Percentiles rank a stretch among this genome's conserved stretches.
phyloP scores from a whole-genome alignment of 1,140 invertebrate genomes.

The Maniola jurtina region DNA sequence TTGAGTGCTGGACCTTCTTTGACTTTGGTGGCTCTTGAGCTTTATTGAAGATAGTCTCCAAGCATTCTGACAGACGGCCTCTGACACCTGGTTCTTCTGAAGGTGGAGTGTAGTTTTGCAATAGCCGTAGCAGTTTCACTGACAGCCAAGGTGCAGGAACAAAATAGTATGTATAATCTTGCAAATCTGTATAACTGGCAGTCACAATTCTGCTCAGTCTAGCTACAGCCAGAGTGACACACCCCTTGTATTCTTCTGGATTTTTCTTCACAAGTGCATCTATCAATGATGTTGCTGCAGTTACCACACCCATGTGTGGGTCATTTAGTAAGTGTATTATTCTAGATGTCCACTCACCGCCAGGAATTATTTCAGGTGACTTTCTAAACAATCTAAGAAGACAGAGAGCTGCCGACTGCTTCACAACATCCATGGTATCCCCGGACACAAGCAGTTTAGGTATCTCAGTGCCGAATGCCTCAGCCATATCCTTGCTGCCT shows the following conservation, averaged over 20 bases:
- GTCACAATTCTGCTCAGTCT: constrained; percentile 98
- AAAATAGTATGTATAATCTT: constrained; percentile 99
- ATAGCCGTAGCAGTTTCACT: constrained; percentile 96
- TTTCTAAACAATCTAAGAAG: constrained; percentile 95
- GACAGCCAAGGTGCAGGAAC: constrained; percentile 99
- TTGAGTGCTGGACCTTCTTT: constrained; percentile 99
- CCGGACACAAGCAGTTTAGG: constrained; percentile 98
- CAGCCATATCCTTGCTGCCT: constrained; percentile 99
- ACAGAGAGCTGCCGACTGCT: constrained; percentile 99
- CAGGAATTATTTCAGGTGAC: constrained; percentile 95
- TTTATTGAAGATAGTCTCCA: constrained; percentile 99
- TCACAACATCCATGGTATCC: constrained; percentile 99
- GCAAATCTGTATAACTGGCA: constrained; percentile 98
- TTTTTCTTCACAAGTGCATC: constrained; percentile 99
- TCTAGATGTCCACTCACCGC: constrained; percentile 98
- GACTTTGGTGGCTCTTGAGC: constrained; percentile 99
- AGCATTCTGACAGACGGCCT: constrained; percentile 96
- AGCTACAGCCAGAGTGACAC: constrained; percentile 98
- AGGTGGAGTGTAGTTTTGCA: constrained; percentile 99
- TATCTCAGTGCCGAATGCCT: constrained; percentile 98
- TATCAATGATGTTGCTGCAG: constrained; percentile 98
- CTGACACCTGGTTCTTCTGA: constrained; percentile 96
- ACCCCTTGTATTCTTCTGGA: constrained; percentile 99
- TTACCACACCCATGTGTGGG: constrained; percentile 99
- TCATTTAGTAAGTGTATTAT: constrained; percentile 99